These are phyloP conservation scores for Echinops telfairi DNA, from an alignment of 2,113 vertebrate genomes.

Conservation along the genomic window DNA sequence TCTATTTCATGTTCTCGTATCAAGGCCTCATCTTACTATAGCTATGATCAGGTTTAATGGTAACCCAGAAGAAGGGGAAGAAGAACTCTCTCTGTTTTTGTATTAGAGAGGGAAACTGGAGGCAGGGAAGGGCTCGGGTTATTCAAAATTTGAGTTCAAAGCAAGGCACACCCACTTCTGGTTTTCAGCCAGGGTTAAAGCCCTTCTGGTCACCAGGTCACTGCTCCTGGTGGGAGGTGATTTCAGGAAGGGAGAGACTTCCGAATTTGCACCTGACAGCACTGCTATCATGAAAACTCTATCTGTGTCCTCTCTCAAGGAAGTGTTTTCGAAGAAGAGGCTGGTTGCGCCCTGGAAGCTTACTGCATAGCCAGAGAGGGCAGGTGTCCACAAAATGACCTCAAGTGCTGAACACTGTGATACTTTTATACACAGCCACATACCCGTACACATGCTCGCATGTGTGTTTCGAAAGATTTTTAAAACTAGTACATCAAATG, in stretches of 20 bases:
- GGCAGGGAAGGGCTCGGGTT: background rate
- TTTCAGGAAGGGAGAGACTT: background rate
- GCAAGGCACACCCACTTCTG: background rate
- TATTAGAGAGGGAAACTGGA: slow-evolving; percentile 22
- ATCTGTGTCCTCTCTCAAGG: background rate
- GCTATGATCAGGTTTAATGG: background rate
- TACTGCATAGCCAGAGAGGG: background rate
- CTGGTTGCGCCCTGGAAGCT: background rate
- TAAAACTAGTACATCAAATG: slow-evolving; percentile 12
- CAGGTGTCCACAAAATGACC: background rate
- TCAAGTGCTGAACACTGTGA: background rate
- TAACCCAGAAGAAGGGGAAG: background rate
- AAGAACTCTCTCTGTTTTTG: background rate
- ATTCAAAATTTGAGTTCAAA: slow-evolving; percentile 30
- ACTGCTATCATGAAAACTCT: background rate
- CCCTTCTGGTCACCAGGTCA: background rate
- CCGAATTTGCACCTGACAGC: background rate
- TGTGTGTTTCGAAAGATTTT: background rate
- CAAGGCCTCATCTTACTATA: background rate
- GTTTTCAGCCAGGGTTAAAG: background rate
- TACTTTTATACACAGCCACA: no score
- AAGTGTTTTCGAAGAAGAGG: background rate
- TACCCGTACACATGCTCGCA: no score
- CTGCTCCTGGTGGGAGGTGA: background rate
- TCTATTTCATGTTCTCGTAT: slow-evolving; percentile 4